Conservation (phyloP, 1,140 invertebrate genomes). For the Cylas formicarius region DNA sequence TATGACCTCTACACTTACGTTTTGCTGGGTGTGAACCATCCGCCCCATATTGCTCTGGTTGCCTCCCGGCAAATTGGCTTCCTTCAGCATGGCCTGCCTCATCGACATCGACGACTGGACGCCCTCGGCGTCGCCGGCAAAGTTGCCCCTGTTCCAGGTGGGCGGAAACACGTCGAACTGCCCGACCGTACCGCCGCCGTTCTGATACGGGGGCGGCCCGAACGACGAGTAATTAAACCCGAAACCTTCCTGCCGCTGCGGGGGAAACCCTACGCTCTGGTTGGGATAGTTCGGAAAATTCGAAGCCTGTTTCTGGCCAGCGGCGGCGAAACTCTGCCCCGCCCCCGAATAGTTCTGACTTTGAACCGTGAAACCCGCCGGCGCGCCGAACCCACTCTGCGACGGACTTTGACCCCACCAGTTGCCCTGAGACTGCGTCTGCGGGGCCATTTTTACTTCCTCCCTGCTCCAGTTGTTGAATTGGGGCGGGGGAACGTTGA, state of each 20-base stretch:
- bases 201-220: neutral
- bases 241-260: conserved; percentile 6
- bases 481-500: conserved; percentile 15
- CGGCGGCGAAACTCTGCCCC: too few species aligned
- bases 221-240: conserved; percentile 4
- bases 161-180: conserved; percentile 23
- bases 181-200: conserved; percentile 1
- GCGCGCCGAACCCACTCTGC: too few species aligned
- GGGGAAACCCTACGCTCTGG: conserved; percentile 14
- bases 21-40: conserved; percentile 9
- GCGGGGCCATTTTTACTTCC: conserved; percentile 15
- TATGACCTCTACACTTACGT: conserved; percentile 1
- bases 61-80: conserved; percentile 24
- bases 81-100: conserved; percentile 39
- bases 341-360: too few species aligned
- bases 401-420: conserved; percentile 16
- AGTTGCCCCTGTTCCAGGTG: conserved; percentile 21
- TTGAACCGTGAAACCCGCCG: too few species aligned
- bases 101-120: conserved; percentile 29
- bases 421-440: conserved; percentile 2
- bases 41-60: conserved; percentile 1
- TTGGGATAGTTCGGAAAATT: too few species aligned
- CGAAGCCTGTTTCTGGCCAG: too few species aligned
- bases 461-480: conserved; percentile 8
- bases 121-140: conserved; percentile 13